Evolutionary conservation across 2,888 invertebrate species (phyloP), one percentile per base, ranked within the genome.

Genomic region (Athalia circularis): DNA sequence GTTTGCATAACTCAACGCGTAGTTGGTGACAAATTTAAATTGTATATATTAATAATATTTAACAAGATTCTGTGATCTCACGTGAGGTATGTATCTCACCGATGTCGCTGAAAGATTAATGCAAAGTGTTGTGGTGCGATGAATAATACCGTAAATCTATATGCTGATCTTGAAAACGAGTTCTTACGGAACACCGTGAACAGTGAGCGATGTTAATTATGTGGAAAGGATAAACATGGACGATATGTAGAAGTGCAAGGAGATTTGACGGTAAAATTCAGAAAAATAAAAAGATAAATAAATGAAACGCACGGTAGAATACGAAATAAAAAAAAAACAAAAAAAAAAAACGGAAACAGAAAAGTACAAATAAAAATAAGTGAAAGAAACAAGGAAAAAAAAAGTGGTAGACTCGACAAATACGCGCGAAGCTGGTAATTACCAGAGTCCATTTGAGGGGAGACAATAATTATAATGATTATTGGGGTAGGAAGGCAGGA

Each of bases 391-490:
- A 50, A 15, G 11, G 8, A 52, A 65, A 9, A 52, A 45, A 54
- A 76, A 67, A 70, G 59, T 29, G 80, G 72, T 70, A 68, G 79
- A 81, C 78, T 83, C 81, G 82, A 84, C 86, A 85, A 86, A 87
- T 84, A 86, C 81, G 82, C 83, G 80, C 79, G 87, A 88, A 62
- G 62, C 75, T 62, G 75, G 75, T 87, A 87, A 88, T 89, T 88
- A 89, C 88, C 85, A 85, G 86, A 85, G 84, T 85, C 86, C 85
- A 87, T 88, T 87, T 83, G 86, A 82, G 86, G 86, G 65, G 86
- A 87, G 87, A 88, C 88, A 88, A 87, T 89, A 89, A 89, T 89
- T 88, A 89, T 86, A 88, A 89, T 89, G 86, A 88, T 88, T 88
- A 88, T 87, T 86, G 86, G 84, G 88, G 84, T 85, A 81, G 87